Evolutionary conservation across 1,140 invertebrate genomes (phyloP).

Genomic region (Orius laevigatus): DNA sequence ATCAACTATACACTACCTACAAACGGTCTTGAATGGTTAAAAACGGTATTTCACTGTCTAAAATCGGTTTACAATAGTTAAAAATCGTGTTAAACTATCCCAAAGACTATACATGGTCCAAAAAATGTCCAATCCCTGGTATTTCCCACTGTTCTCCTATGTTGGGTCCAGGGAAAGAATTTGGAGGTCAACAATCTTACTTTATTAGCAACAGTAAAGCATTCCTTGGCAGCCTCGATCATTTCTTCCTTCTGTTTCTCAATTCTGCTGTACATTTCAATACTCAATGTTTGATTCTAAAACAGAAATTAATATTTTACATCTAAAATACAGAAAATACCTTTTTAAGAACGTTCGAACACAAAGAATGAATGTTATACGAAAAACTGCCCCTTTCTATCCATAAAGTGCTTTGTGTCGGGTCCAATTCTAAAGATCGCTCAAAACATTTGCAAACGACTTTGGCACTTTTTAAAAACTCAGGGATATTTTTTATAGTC

Average conservation of each 20-base stretch:
- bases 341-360: conserved; percentile 65
- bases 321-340: conserved; percentile 20
- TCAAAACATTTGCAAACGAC: conserved; percentile 60
- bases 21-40: too few species aligned
- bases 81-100: too few species aligned
- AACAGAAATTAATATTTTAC: background rate
- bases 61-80: too few species aligned
- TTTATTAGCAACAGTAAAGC: conserved; percentile 54
- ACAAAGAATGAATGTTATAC: conserved; percentile 75
- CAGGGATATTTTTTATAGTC: conserved; percentile 37
- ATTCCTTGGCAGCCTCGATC: conserved; percentile 53
- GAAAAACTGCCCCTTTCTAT: conserved; percentile 78
- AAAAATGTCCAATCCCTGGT: too few species aligned
- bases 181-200: conserved; percentile 25
- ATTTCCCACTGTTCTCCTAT: too few species aligned
- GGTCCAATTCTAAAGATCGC: conserved; percentile 52
- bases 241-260: conserved; percentile 62
- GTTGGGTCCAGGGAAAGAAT: too few species aligned
- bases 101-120: too few species aligned
- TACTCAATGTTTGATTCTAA: conserved; percentile 33
- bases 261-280: conserved; percentile 56
- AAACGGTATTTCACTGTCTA: too few species aligned
- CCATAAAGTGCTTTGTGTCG: conserved; percentile 56
- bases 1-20: too few species aligned
- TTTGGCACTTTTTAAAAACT: conserved; percentile 50